These are phyloP conservation scores for Myotis brandtii DNA, from an alignment of 2,113 vertebrate genomes.

Conservation along the genomic window DNA sequence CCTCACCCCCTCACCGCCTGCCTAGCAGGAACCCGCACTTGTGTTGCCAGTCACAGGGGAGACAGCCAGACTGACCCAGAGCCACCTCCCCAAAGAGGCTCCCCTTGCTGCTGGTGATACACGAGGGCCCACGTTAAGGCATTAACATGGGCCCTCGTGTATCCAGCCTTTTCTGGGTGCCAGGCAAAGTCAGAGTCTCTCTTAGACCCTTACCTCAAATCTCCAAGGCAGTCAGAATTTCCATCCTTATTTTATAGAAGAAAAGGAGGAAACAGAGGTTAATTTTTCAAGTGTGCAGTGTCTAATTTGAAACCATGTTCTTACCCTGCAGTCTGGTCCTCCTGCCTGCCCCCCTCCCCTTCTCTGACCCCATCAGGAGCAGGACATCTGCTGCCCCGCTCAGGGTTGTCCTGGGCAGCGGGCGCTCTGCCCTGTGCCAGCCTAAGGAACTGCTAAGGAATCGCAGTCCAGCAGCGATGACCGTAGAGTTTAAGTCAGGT, in stretches of 20 bases:
- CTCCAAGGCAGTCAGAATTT: background rate
- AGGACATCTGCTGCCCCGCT: background rate
- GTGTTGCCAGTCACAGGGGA: no score
- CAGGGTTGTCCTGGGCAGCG: background rate
- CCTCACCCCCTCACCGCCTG: fast-evolving
- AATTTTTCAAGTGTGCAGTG: background rate
- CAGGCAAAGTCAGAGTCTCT: background rate
- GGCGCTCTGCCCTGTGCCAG: background rate
- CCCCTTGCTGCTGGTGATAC: background rate
- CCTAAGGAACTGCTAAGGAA: background rate
- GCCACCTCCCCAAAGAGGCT: background rate
- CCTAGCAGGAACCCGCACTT: background rate
- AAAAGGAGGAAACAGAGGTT: background rate
- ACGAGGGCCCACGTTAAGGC: background rate
- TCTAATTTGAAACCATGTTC: background rate
- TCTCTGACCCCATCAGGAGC: background rate
- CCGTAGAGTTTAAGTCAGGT: background rate
- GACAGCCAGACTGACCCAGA: background rate
- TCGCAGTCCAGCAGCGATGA: background rate
- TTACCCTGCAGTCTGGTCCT: background rate
- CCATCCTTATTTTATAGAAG: background rate
- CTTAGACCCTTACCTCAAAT: background rate
- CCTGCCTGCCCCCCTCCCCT: background rate
- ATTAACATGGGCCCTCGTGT: background rate
- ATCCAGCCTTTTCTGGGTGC: background rate